Evolutionary conservation across 1,140 invertebrate species (phyloP), one percentile per base, ranked within the genome.

Genomic region (Tetranychus cinnabarinus): DNA sequence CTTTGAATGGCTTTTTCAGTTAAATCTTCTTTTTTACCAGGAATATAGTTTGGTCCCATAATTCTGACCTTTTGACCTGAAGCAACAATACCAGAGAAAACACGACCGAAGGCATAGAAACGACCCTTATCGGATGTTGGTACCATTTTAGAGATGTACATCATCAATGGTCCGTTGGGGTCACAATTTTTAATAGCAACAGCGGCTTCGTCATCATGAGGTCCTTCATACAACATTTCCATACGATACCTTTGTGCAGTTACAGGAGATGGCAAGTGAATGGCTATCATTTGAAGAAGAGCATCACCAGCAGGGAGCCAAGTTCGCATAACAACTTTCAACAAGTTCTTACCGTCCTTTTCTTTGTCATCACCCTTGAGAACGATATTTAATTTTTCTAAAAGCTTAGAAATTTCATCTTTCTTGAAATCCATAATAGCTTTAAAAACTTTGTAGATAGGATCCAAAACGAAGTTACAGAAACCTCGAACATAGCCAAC

Each of bases 81-180:
- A 60, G 79, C 79, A n/a, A 84, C 86, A 73, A 85, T 92, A 68
- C 96, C 96, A 69, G 93, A 88, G 78, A 99, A 99, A 7, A 99
- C 96, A 79, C 96, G 91, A 63, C 96, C 96, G 73, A 99, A 99
- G 61, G 95, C 96, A 76, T 97, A 99, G 82, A 99, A 99, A 73
- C 96, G 83, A 65, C 96, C 96, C 76, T 98, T 99, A 74, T 99
- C 96, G 48, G 88, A 87, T 5, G 96, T 98, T 61, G 96, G 96
- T 74, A 99, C 96, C 96, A 99, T 99, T 77, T 99, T 99, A 34
- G 92, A 97, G 65, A 99, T 81, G 80, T 99, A 99, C 95, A 99
- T 98, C 93, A 99, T 98, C 36, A 99, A 79, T 33, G 91, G 93
- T 65, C 83, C 96, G 67, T 93, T 85, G 7, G 91, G 84, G 75